Conservation (phyloP, 2,888 invertebrate species). For the Pterostichus madidus region DNA sequence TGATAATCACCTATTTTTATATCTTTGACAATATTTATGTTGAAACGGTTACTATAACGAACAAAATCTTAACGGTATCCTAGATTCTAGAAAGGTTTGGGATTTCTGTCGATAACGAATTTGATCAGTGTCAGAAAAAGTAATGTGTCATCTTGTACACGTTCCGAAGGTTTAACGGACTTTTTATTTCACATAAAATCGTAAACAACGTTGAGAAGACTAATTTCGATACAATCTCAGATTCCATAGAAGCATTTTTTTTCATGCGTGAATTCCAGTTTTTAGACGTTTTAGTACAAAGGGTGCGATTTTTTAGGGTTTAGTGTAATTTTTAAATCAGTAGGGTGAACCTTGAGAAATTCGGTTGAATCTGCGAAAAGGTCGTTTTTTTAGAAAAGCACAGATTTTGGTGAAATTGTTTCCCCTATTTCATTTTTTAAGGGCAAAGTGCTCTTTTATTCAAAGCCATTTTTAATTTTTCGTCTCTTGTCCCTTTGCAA, state of each 20-base stretch:
- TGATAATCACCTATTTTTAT: too few relatives aligned
- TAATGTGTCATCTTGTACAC: constrained; percentile 27
- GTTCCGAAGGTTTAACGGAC: constrained; percentile 35
- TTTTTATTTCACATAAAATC: constrained; percentile 50
- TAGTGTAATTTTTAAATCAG: constrained; percentile 71
- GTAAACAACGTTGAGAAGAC: constrained; percentile 41
- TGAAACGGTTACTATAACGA: not conserved
- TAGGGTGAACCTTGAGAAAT: constrained; percentile 74
- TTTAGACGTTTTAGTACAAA: constrained; percentile 68
- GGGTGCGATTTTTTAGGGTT: constrained; percentile 70
- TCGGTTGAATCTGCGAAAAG: constrained; percentile 73
- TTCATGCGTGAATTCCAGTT: constrained; percentile 66
- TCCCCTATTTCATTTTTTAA: constrained; percentile 73
- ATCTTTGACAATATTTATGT: too few relatives aligned
- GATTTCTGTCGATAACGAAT: constrained; percentile 7
- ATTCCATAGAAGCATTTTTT: constrained; percentile 20
- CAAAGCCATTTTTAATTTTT: constrained; percentile 73
- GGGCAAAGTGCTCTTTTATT: constrained; percentile 74
- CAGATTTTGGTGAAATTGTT: constrained; percentile 57
- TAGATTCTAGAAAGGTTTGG: not conserved
- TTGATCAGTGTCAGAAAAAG: constrained; percentile 7
- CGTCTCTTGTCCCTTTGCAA: constrained; percentile 71
- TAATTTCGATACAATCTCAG: constrained; percentile 52
- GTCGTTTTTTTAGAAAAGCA: constrained; percentile 71
- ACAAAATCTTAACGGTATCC: constrained; percentile 26